Percentiles rank a stretch among this genome's conserved stretches.
These are phyloP conservation scores for Campoplex capitator DNA, from an alignment of 2,888 invertebrate species.

Conservation along the genomic window DNA sequence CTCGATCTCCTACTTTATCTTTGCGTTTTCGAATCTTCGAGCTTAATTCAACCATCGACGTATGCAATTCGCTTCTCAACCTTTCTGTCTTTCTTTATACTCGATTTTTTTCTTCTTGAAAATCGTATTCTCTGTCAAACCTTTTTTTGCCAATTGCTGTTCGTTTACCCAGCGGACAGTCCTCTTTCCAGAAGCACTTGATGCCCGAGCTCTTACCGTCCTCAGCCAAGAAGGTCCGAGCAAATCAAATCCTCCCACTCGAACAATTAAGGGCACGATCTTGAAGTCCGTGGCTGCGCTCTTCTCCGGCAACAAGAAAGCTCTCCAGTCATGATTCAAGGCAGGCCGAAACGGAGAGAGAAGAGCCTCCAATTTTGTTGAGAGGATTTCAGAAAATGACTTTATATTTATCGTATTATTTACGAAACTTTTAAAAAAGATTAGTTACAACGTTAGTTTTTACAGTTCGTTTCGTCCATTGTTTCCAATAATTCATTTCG, in stretches of 20 bases:
- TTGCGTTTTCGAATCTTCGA: background rate
- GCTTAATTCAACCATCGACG: constrained; percentile 1
- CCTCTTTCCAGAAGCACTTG: background rate
- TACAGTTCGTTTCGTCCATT: background rate
- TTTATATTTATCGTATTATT: too few species aligned
- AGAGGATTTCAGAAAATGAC: background rate
- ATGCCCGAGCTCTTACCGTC: constrained; percentile 19
- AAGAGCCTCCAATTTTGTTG: background rate
- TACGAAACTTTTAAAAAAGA: too few species aligned
- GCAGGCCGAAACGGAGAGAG: background rate
- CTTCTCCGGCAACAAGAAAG: background rate
- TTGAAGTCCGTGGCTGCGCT: background rate
- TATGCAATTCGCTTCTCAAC: constrained; percentile 5
- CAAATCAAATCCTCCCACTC: constrained; percentile 27
- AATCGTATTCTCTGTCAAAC: background rate
- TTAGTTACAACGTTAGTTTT: background rate
- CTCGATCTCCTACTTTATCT: constrained; percentile 31
- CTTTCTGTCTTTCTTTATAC: background rate
- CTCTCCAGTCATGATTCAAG: background rate
- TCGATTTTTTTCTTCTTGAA: background rate
- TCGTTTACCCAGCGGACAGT: background rate
- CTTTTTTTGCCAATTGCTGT: background rate
- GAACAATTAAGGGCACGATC: constrained; percentile 32
- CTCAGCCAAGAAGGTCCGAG: constrained; percentile 29
- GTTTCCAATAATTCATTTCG: background rate